Evolutionary conservation across 2,888 invertebrate species (phyloP), one percentile per base, ranked within the genome.

Genomic region (Hofmannophila pseudospretella): DNA sequence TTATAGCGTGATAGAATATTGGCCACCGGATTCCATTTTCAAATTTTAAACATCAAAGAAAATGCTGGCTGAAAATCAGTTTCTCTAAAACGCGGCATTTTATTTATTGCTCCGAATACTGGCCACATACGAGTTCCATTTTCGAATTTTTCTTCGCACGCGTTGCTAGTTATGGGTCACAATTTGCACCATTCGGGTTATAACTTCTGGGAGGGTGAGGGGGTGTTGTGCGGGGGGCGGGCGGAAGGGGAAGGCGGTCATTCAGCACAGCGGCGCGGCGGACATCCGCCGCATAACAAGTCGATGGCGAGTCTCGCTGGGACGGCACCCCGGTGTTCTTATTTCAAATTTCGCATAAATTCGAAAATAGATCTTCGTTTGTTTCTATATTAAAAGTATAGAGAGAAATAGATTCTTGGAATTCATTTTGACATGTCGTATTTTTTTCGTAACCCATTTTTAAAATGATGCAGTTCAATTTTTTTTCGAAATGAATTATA

Each of bases 231-330:
- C 45, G 54, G 55, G 47, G 41, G 46, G 57, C 52, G 66, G 70
- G 65, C 71, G 81, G 79, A 75, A 79, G 70, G 77, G 85, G 85
- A 82, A 81, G 81, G 72, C 81, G 86, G 86, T 86, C 86, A 86
- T 86, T 86, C 82, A 80, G 82, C 76, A 80, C 82, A 80, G 81
- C 85, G 81, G 84, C 81, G 82, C 84, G 79, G 76, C 87, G 87
- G 86, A 87, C 87, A 76, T 87, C 87, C 86, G 86, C 82, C 84
- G 87, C 84, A 86, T 87, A 87, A 86, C 87, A 87, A 87, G 81
- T 82, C 84, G 80, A 81, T 82, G 81, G 77, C 75, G 75, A 76
- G 58, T 76, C 68, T 63, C 65, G 50, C 52, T 61, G 65, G 69
- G 64, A 62, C 63, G 65, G 49, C 51, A 54, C 51, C 55, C 54